Evolutionary conservation across 2,113 vertebrate genomes (phyloP), one percentile per base, ranked within the genome.

Genomic region (Nyctereutes procyonoides): DNA sequence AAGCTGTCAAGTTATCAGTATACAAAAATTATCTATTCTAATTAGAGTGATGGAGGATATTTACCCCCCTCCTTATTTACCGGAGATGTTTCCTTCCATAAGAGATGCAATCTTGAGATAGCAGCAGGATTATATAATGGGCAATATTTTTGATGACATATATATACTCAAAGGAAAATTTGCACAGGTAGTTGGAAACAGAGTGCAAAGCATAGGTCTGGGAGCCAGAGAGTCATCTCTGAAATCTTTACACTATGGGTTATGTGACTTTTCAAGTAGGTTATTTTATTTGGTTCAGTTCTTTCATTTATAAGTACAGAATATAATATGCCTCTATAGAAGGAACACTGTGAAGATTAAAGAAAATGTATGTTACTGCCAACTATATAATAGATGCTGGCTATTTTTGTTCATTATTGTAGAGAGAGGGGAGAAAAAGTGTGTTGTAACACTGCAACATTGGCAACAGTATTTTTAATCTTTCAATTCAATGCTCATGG

Each of bases 241-340:
- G 26, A 43, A 28, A 71, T 28, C n/a, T 38, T 94, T 17, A 85
- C 24, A 9, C 53, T 35, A 58, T 0, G 71, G 38, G 30, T 58
- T 26, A 13, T 8, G 0, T 43, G 26, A 43, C 35, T 91, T 83
- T 88, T 60, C 67, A 80, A 13, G 38, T 58, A 9, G 24, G 5
- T 30, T 86, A 58, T 73, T 89, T 94, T 79, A 96, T 17, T 65
- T 92, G 79, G 38, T 4, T 95, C 28, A 73, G 32, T 60, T 60
- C 56, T 73, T 80, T 67, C 51, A 55, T n/a, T 51, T 80, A 1
- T 80, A 24, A 85, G 30, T n/a, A 38, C 77, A 19, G 55, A 85
- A 19, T 53, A 74, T 32, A 80, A 80, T 22, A 81, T 10, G 7
- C 17, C 5, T 32, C 14, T 76, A 48, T 63, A n/a, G 55, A 28